Percentiles rank a stretch among this genome's conserved stretches.
These are phyloP conservation scores for Gasterosteus nipponicus DNA, from an alignment of 2,113 vertebrate genomes.

Conservation along the genomic window DNA sequence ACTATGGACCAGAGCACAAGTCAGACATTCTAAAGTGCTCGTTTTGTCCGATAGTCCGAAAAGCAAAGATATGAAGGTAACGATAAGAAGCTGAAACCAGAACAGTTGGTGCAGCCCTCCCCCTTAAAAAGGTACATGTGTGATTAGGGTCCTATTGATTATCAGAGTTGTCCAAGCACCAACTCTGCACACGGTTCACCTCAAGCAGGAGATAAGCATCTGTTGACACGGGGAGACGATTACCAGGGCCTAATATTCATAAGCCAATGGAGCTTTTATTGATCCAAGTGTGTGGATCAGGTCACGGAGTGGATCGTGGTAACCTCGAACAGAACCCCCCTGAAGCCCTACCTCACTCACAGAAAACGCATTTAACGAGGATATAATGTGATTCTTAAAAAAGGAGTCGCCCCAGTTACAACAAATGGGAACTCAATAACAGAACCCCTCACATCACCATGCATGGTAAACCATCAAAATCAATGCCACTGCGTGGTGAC, in stretches of 20 bases:
- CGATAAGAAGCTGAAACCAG: background rate
- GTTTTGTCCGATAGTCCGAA: background rate
- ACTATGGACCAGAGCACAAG: background rate
- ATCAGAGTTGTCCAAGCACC: background rate
- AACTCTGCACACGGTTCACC: background rate
- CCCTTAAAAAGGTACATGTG: background rate
- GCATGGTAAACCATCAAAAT: background rate
- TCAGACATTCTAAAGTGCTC: background rate
- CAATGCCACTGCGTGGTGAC: conserved; percentile 4
- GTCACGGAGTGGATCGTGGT: background rate
- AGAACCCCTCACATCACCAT: background rate
- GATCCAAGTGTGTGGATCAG: conserved; percentile 29
- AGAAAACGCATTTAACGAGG: background rate
- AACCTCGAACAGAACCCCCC: background rate
- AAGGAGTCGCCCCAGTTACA: background rate
- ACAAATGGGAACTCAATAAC: background rate
- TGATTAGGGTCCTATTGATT: background rate
- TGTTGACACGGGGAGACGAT: conserved; percentile 51
- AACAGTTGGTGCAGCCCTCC: background rate
- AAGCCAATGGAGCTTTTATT: conserved; percentile 50
- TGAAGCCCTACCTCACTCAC: background rate
- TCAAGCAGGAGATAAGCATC: conserved; percentile 22
- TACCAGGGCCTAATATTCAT: conserved; percentile 24
- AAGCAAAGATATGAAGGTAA: background rate
- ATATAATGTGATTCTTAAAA: background rate